Base-by-base conservation (phyloP, 2,113 vertebrate species). In the Ammodytes dubius region DNA sequence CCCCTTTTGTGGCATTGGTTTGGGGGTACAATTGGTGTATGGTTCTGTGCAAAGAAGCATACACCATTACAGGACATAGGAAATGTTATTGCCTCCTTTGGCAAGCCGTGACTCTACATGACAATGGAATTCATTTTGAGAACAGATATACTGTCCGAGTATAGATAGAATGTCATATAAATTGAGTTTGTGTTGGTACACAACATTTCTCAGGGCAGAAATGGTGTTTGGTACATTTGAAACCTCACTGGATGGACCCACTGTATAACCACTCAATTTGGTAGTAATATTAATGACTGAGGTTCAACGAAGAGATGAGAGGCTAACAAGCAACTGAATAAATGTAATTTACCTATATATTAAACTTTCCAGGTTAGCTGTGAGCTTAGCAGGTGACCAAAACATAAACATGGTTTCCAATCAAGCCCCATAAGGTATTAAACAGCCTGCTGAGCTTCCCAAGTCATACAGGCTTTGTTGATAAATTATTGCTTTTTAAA, bases 31-130 rank as follows among this genome's bases (percentile, higher is more conserved):
- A 45, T 15, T 86, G 40, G 3, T 59, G 53, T 54, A 54, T 45
- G 43, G 49, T 74, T 70, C 49, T 37, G 2, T 74, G 45, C 47
- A 17, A 87, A 37, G n/a, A 61, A 40, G 43, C 39, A 74, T 69
- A 27, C 27, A 27, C 27, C 27, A 27, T 27, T 27, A 27, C 10
- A 12, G 4, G 17, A 52, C 59, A 39, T 43, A 42, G 45, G 69
- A 67, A 17, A 72, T 46, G 59, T 37, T 70, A 65, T 61, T 27
- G 15, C 6, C 4, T n/a, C 45, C n/a, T 61, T 56, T 60, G 11
- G 35, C 49, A 52, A 63, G 11, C n/a, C 52, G 2, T 70, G 42
- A 69, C 40, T 27, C 3, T 1, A 46, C n/a, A 49, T 47, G 6
- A 54, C n/a, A 42, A 75, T 56, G 4, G 4, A 77, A 27, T 19